Evolutionary conservation across 2,888 invertebrate species (phyloP), one percentile per base, ranked within the genome.

Genomic region (Phytoseiulus persimilis): DNA sequence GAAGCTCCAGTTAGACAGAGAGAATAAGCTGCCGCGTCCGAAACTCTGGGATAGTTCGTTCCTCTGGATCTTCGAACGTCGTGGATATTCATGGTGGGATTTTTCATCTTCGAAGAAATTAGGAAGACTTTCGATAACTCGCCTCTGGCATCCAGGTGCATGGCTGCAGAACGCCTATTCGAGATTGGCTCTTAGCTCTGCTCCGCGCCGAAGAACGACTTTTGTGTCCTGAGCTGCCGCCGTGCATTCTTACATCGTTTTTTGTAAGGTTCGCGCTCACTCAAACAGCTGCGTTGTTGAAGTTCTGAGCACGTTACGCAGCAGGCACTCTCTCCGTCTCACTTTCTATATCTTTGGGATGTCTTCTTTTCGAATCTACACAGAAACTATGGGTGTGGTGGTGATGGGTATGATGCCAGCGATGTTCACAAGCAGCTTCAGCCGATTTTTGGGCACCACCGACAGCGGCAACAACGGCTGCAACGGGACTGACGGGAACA

Each of bases 141-240:
- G 45, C 87, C 87, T 87, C 87, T n/a, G 87, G 87, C 87, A 87
- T 87, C 87, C 87, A 87, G 87, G 87, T 87, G 33, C 87, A 87
- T 87, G 39, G 87, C 87, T 87, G 87, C 32, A 87, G 87, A 32
- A 18, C 87, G 32, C 87, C 87, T 2, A 87, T 45, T 33, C 87
- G 87, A 39, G 87, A 87, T 32, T 87, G 87, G 87, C 87, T 87
- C 32, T 87, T 87, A 23, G 87, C 87, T 33, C 87, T 33, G 32
- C 87, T 87, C 14, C 87, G 87, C 32, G 87, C 87, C 33, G 87
- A 87, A 32, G 87, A 87, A 11, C 87, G 87, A n/a, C 11, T 32
- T 23, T 3, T 87, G 32, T 87, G 87, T 3, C 87, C 87, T 28
- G 87, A 87, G 39, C 87, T 87, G 87, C 87, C 87, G 5, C 87